These are phyloP conservation scores for Plotosus lineatus DNA, from an alignment of 2,113 vertebrate species.

Conservation along the genomic window DNA sequence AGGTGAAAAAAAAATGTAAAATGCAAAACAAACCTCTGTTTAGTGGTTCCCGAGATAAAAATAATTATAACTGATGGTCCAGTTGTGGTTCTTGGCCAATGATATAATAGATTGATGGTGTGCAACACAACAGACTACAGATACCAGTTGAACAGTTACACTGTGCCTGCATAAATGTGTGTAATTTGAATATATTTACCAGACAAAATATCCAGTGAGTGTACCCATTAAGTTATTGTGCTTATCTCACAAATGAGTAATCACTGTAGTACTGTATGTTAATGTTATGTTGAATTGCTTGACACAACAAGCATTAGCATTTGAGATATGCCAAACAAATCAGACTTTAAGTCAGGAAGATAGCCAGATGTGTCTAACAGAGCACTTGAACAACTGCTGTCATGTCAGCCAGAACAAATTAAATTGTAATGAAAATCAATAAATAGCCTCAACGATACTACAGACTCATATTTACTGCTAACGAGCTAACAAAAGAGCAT, in stretches of 20 bases:
- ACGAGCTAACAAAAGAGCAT: not conserved
- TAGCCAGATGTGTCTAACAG: not conserved
- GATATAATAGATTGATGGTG: not conserved
- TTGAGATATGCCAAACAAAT: not conserved
- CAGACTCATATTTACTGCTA: not conserved
- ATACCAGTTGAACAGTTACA: not conserved
- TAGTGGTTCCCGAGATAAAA: not conserved
- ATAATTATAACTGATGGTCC: not conserved
- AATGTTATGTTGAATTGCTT: not conserved
- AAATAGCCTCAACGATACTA: not conserved
- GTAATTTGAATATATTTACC: not conserved
- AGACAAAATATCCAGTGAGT: not conserved
- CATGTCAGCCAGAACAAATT: too few relatives aligned
- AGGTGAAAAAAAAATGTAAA: too few relatives aligned
- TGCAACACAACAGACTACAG: not conserved
- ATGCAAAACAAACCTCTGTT: too few relatives aligned
- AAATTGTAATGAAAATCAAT: too few relatives aligned
- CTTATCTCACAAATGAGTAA: not conserved
- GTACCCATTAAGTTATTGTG: not conserved
- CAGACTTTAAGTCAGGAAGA: not conserved
- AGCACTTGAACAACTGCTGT: not conserved
- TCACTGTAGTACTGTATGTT: not conserved
- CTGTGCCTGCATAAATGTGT: too few relatives aligned
- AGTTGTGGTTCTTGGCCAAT: not conserved
- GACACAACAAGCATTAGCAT: not conserved